A percentile compares a stretch with the other conserved stretches of the same genome.
Evolutionary conservation across 1,140 invertebrate species (phyloP).

Genomic region (Galleria mellonella): DNA sequence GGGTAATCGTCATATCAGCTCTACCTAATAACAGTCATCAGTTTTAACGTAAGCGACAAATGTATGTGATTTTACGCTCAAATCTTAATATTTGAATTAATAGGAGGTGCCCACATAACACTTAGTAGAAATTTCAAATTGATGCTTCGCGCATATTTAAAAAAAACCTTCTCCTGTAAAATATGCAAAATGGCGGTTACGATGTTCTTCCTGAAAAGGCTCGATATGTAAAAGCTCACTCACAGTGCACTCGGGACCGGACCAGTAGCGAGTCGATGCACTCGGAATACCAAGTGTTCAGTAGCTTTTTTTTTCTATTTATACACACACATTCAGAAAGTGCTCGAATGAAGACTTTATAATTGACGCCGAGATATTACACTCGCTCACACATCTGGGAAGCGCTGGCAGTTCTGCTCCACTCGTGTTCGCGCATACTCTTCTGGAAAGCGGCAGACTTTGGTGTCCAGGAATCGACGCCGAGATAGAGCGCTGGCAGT

Average conservation of each 20-base stretch:
- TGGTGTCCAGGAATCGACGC: conserved; percentile 78
- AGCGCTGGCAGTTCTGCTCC: conserved; percentile 52
- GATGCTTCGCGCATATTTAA: no score
- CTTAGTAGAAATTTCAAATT: no score
- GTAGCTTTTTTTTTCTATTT: conserved; percentile 37
- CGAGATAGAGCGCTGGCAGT: conserved; percentile 78
- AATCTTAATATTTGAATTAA: no score
- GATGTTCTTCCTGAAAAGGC: no score
- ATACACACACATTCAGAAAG: conserved; percentile 8
- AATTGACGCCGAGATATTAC: conserved; percentile 17
- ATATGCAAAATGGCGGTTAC: no score
- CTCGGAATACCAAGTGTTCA: conserved; percentile 18
- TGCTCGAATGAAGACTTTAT: conserved; percentile 8
- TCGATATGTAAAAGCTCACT: conserved; percentile 29
- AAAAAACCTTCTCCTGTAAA: no score
- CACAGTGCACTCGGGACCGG: conserved; percentile 12
- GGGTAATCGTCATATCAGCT: no score
- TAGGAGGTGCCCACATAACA: no score
- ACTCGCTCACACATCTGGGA: no score
- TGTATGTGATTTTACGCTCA: no score
- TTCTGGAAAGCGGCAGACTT: conserved; percentile 75
- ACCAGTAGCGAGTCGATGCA: conserved; percentile 43
- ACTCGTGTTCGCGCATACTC: conserved; percentile 73
- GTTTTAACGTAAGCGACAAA: no score
- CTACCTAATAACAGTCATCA: no score